These are phyloP conservation scores for Eremophila alpestris DNA, from an alignment of 2,797 vertebrate genomes.

Conservation along the genomic window DNA sequence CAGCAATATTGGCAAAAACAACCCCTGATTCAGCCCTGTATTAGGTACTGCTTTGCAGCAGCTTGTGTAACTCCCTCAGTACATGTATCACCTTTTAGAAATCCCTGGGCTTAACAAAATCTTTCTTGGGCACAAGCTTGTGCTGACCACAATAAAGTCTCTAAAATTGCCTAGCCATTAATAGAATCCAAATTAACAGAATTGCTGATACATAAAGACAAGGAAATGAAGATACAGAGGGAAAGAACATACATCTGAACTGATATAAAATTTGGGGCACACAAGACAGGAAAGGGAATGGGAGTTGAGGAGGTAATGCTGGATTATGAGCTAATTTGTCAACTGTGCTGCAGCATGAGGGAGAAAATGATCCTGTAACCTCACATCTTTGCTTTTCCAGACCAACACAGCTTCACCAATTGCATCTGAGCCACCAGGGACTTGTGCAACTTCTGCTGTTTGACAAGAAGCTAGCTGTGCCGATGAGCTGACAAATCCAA, in stretches of 20 bases:
- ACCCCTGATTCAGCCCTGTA: neutral
- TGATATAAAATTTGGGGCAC: neutral
- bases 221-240: neutral
- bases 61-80: neutral
- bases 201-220: neutral
- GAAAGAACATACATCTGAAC: neutral
- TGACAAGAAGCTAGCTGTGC: conserved; percentile 57
- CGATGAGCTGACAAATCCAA: conserved; percentile 62
- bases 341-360: neutral
- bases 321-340: neutral
- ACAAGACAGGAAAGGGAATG: neutral
- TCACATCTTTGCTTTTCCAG: conserved; percentile 17
- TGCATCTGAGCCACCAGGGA: conserved; percentile 22
- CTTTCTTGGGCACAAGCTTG: neutral
- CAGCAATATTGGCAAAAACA: neutral
- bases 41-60: neutral
- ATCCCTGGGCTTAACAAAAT: neutral
- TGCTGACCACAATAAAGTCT: neutral
- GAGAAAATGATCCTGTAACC: neutral
- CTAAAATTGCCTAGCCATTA: neutral
- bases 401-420: neutral
- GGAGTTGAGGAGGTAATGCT: neutral
- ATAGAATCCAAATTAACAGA: neutral
- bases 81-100: neutral
- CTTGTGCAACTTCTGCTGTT: conserved; percentile 38